A percentile compares a stretch with the other conserved stretches of the same genome.
Evolutionary conservation across 2,113 vertebrate genomes (phyloP).

Genomic region (Amphiprion percula): DNA sequence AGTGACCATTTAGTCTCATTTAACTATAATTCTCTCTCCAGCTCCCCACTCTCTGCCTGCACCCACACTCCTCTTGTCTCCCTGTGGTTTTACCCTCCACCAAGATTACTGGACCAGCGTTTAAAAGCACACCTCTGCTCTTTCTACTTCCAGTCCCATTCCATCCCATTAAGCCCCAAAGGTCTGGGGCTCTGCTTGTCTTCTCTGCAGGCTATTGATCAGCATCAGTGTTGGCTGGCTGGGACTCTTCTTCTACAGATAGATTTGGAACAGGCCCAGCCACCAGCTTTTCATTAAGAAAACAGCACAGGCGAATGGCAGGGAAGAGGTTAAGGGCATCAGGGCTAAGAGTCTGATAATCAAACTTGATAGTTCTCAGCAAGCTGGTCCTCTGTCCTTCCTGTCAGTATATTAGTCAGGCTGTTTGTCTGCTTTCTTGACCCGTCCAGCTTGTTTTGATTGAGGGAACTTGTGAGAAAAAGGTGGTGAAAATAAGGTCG

Average conservation of each 20-base stretch:
- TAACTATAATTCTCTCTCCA: conserved; percentile 47
- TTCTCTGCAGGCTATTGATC: conserved; percentile 73
- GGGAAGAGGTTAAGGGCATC: conserved; percentile 70
- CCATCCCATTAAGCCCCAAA: conserved; percentile 65
- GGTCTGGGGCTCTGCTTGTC: conserved; percentile 54
- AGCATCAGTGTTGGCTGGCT: conserved; percentile 47
- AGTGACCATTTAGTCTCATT: conserved; percentile 60
- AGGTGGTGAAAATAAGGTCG: conserved; percentile 31
- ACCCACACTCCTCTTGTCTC: conserved; percentile 32
- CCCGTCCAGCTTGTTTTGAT: conserved; percentile 44
- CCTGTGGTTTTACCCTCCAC: conserved; percentile 41
- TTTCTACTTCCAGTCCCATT: conserved; percentile 51
- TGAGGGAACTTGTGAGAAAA: conserved; percentile 37
- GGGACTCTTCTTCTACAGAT: conserved; percentile 54
- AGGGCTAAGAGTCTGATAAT: conserved; percentile 72
- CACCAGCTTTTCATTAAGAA: conserved; percentile 73
- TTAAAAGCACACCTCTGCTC: conserved; percentile 73
- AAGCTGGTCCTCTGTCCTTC: conserved; percentile 47
- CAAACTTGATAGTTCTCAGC: conserved; percentile 62
- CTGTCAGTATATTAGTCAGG: conserved; percentile 59
- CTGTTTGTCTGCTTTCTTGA: conserved; percentile 67
- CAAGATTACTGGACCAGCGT: conserved; percentile 52
- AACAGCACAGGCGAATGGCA: conserved; percentile 62
- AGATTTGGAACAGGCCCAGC: conserved; percentile 56
- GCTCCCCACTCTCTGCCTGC: background rate